Evolutionary conservation across 2,797 vertebrate genomes (phyloP), one percentile per base, ranked within the genome.

Genomic region (Phoxinus dragarum): DNA sequence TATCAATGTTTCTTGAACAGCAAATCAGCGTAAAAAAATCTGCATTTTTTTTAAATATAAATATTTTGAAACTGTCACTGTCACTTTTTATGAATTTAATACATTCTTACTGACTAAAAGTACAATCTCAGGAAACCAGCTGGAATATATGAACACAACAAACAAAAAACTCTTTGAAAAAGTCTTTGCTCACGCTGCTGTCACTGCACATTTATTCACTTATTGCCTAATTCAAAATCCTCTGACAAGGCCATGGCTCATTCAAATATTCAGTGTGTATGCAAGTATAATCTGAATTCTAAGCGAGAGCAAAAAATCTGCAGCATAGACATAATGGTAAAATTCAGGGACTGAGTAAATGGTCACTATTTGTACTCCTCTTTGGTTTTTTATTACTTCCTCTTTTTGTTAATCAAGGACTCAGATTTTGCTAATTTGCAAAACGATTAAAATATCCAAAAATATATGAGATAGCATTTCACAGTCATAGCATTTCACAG

Each of bases 101-200:
- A 7, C 16, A 4, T 75, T 2, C 31, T 52, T 21, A 34, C 42
- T 27, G 71, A 17, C 14, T 27, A 27, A 61, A 61, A 61, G 59
- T n/a, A 72, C 52, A 74, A 74, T 34, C 52, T 76, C 11, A 76
- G 61, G 75, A 78, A 31, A 67, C 16, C 23, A 44, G 54, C 54
- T 42, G 11, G 12, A 44, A 44, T 42, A 10, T 42, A 42, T 11
- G 42, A 44, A 44, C 49, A 77, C 36, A 69, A 74, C 12, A 23
- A 23, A 19, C 4, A 14, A 54, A 54, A 54, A 21, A 8, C 52
- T 54, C 2, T 21, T 3, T 54, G 19, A 54, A 54, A 54, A 36
- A 52, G 27, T 19, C 17, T 52, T 52, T 74, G 17, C 72, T 74
- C 7, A 21, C 44, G 34, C n/a, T 31, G 71, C 23, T 49, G 7